These are phyloP conservation scores for Drosophila lacteicornis DNA, from an alignment of 1,140 invertebrate species.

Conservation along the genomic window DNA sequence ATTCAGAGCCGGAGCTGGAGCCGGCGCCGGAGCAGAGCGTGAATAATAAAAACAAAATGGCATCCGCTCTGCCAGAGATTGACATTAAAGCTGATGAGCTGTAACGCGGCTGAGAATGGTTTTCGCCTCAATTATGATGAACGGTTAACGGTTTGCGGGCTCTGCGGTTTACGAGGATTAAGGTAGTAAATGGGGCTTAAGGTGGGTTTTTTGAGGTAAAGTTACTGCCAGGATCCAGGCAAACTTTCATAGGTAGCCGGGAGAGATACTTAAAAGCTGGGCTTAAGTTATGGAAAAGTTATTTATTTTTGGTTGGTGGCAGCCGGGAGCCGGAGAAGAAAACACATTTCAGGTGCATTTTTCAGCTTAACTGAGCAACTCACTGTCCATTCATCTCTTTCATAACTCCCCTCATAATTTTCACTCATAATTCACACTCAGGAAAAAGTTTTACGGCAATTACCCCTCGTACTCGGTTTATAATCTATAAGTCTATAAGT, in stretches of 20 bases:
- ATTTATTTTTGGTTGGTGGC: background rate
- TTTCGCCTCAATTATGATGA: slow-evolving; percentile 23
- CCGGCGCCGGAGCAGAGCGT: background rate
- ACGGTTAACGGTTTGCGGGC: slow-evolving; percentile 19
- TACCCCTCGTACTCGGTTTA: too few relatives aligned
- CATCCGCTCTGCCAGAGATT: slow-evolving; percentile 13
- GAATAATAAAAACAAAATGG: slow-evolving; percentile 52
- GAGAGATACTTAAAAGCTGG: slow-evolving; percentile 8
- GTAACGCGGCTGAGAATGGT: slow-evolving; percentile 8
- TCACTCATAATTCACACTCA: background rate
- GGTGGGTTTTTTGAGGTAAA: slow-evolving; percentile 10
- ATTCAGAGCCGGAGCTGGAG: too few relatives aligned
- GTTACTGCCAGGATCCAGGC: slow-evolving; percentile 6
- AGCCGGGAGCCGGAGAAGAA: background rate
- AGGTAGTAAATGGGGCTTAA: slow-evolving; percentile 12
- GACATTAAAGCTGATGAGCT: slow-evolving; percentile 21
- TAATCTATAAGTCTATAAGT: too few relatives aligned
- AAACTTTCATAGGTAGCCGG: slow-evolving; percentile 15
- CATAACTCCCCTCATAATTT: background rate
- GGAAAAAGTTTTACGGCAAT: background rate
- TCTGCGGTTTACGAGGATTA: slow-evolving; percentile 20
- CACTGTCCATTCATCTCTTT: slow-evolving; percentile 7
- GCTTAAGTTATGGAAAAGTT: slow-evolving; percentile 15
- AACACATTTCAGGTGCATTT: slow-evolving; percentile 9
- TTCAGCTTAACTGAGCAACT: slow-evolving; percentile 6